A percentile compares a stretch with the other conserved stretches of the same genome.
Evolutionary conservation across 2,888 invertebrate species (phyloP).

Genomic region (Nymphalis polychloros): DNA sequence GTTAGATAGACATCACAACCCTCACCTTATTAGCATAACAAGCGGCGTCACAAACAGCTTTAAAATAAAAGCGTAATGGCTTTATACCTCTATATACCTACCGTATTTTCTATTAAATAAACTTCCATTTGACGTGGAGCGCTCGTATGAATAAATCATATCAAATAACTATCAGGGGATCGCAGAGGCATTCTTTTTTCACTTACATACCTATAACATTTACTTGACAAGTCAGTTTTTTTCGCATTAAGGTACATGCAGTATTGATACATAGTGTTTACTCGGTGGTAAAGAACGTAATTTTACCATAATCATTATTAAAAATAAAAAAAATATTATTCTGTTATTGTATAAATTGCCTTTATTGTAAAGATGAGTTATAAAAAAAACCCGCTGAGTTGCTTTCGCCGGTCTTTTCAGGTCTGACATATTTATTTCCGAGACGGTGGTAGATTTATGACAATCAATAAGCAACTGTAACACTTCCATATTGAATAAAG

Average conservation of each 20-base stretch:
- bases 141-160: conserved; percentile 86
- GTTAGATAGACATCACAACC: conserved; percentile 57
- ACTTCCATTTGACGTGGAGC: conserved; percentile 74
- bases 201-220: conserved; percentile 48
- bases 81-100: conserved; percentile 81
- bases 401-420: no score
- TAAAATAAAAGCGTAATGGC: conserved; percentile 75
- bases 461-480: no score
- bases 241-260: conserved; percentile 7
- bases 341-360: no score
- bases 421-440: no score
- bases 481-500: no score
- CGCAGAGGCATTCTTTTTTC: conserved; percentile 28
- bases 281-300: no score
- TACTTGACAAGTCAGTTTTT: conserved; percentile 55
- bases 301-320: no score
- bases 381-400: no score
- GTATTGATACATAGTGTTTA: background rate
- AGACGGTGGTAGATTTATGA: no score
- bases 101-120: conserved; percentile 78
- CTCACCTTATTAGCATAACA: conserved; percentile 70
- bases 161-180: conserved; percentile 87
- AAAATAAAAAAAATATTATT: no score
- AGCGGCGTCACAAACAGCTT: conserved; percentile 69
- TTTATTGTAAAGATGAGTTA: no score